Evolutionary conservation across 2,888 invertebrate genomes (phyloP).

Genomic region (Disparrhopalites patrizii): DNA sequence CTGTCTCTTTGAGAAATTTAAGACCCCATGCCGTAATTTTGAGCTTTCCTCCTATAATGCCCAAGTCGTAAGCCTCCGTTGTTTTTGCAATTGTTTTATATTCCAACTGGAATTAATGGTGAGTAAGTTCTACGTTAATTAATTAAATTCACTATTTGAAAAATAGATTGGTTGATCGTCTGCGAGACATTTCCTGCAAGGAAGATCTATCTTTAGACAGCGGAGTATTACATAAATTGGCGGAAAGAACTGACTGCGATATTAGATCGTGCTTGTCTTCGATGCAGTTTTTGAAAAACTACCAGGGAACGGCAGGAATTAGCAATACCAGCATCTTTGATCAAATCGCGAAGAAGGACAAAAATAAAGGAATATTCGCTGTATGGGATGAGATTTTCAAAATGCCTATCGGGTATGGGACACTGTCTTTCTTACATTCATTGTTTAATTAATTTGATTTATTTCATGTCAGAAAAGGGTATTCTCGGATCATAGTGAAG

Average conservation of each 20-base stretch:
- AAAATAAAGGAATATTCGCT: constrained; percentile 75
- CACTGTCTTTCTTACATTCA: constrained; percentile 49
- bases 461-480: neutral
- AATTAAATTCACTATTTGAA: constrained; percentile 7
- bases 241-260: constrained; percentile 81
- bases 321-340: constrained; percentile 62
- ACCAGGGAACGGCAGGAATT: constrained; percentile 53
- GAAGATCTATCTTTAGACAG: constrained; percentile 68
- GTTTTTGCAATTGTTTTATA: neutral
- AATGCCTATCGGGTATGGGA: constrained; percentile 50
- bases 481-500: neutral
- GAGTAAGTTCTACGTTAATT: neutral
- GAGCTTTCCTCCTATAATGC: constrained; percentile 59
- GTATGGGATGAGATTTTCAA: constrained; percentile 80
- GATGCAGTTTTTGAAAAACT: constrained; percentile 66
- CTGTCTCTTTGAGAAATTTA: constrained; percentile 75
- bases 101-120: neutral
- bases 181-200: constrained; percentile 64
- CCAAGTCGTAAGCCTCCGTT: constrained; percentile 50
- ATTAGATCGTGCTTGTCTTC: constrained; percentile 87
- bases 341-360: constrained; percentile 80
- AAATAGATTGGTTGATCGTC: constrained; percentile 58
- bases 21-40: constrained; percentile 73
- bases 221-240: constrained; percentile 68
- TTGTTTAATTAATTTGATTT: too few species aligned